Base-by-base conservation (phyloP, 2,888 invertebrate species). In the Agrenia bidenticulata region DNA sequence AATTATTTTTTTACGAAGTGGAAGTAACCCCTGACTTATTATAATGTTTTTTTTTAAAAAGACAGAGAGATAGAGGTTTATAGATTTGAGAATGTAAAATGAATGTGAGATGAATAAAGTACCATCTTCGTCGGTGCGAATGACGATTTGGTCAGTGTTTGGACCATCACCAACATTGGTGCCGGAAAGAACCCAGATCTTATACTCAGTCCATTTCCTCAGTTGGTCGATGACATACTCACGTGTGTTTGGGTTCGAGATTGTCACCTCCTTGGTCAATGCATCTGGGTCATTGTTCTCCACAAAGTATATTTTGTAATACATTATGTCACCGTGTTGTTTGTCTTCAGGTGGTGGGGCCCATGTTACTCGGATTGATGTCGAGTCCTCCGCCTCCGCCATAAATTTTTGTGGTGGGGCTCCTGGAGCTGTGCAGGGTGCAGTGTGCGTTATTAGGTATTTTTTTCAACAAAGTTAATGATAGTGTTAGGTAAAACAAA, bases 61-160 rank as follows among this genome's bases (percentile, higher is more conserved):
- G 45, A 45, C 5, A 19, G 19, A 5, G n/a, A 17, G 39, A 9
- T 39, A 15, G 39, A 39, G 39, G 39, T 39, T 39, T 51, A 49
- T 21, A 50, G 37, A 59, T 45, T 64, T n/a, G n/a, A n/a, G n/a
- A 55, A 50, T 65, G 61, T 39, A 37, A 39, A 64, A 32, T 41
- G 45, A 63, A 32, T 55, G 45, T 53, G 39, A 54, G 54, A 54
- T 69, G 56, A 51, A 58, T 67, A 59, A 90, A 95, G 89, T 95
- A 98, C 98, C 97, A 88, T 95, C 96, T 89, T 97, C 97, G 81
- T 92, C 92, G 77, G 97, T 97, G 85, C 90, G 89, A 78, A 94
- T 89, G 79, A 88, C 87, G 84, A 95, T 89, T 73, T 94, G 93
- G 82, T 89, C 89, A 77, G 94, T 94, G 78, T 89, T 87, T 73